These are phyloP conservation scores for Geotrupes spiniger DNA, from an alignment of 2,888 invertebrate species.

Conservation along the genomic window DNA sequence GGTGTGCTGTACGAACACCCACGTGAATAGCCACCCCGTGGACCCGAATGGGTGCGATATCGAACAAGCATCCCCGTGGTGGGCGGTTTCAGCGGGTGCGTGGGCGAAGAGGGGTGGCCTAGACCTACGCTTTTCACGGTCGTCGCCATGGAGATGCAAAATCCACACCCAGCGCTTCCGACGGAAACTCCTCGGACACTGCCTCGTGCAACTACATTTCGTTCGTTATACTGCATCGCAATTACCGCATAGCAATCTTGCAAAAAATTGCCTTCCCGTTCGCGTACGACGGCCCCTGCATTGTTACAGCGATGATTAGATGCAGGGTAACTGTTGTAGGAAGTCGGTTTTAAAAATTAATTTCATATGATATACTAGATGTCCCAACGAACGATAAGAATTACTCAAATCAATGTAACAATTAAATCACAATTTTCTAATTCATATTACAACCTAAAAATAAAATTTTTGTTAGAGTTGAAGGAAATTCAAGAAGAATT, in stretches of 20 bases:
- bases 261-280: background rate
- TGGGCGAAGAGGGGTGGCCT: conserved; percentile 33
- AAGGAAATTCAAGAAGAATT: too few relatives aligned
- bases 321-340: too few relatives aligned
- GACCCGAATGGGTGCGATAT: conserved; percentile 14
- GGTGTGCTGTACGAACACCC: conserved; percentile 4
- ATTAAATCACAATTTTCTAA: too few relatives aligned
- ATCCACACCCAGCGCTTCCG: conserved; percentile 24
- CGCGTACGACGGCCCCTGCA: background rate
- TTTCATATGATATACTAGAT: too few relatives aligned
- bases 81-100: conserved; percentile 29
- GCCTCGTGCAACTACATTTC: conserved; percentile 3
- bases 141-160: conserved; percentile 29
- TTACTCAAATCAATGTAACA: too few relatives aligned
- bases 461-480: too few relatives aligned
- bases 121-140: conserved; percentile 34
- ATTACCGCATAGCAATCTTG: too few relatives aligned
- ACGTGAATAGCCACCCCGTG: conserved; percentile 8
- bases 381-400: too few relatives aligned
- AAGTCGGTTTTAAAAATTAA: too few relatives aligned
- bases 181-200: conserved; percentile 19
- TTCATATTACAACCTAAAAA: too few relatives aligned
- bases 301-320: too few relatives aligned
- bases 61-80: conserved; percentile 23
- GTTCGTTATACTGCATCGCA: conserved; percentile 24